Base-by-base conservation (phyloP, 2,797 vertebrate genomes). In the Crocodylus rhombifer region DNA sequence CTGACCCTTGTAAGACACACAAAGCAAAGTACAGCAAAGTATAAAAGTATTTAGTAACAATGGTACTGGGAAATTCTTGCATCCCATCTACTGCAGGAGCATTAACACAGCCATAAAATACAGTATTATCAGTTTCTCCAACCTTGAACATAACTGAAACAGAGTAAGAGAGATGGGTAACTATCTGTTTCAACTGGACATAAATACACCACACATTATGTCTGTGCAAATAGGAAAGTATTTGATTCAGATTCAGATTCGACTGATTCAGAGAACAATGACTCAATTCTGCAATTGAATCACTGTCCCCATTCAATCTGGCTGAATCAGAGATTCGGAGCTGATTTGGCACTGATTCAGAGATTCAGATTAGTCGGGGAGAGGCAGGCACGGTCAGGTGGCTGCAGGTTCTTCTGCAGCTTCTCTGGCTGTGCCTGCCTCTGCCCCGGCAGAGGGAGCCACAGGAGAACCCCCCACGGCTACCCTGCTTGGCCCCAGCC, bases 151-250 rank as follows among this genome's bases (percentile, higher is more conserved):
- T n/a, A 21, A 51, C n/a, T 14, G 36, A 82, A 60, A 75, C 33
- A 36, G 33, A 36, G 33, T 36, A 36, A 36, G 33, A 36, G 33
- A 36, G 33, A 36, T 36, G 33, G 33, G 33, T 36, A 36, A 36
- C 33, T 36, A 36, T 36, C 33, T 36, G 33, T 42, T 75, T 63
- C 71, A 63, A 8, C 62, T 64, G 84, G 7, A 61, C 12, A 61
- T 15, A 77, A 86, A 28, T 1, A 55, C 77, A 56, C 0, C 0
- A 36, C 1, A 0, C 88, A 11, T 51, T 11, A 51, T 9, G 42
- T 10, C 42, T 51, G 42, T 1, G 0, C 62, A 42, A 51, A 14
- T 2, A 65, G 18, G n/a, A 17, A 14, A 65, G 63, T 17, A 17
- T 30, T 16, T n/a, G 63, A 65, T 65, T 65, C 63, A 5, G 64